Evolutionary conservation across 2,797 vertebrate species (phyloP), one percentile per base, ranked within the genome.

Genomic region (Heteromormyrus szaboi): DNA sequence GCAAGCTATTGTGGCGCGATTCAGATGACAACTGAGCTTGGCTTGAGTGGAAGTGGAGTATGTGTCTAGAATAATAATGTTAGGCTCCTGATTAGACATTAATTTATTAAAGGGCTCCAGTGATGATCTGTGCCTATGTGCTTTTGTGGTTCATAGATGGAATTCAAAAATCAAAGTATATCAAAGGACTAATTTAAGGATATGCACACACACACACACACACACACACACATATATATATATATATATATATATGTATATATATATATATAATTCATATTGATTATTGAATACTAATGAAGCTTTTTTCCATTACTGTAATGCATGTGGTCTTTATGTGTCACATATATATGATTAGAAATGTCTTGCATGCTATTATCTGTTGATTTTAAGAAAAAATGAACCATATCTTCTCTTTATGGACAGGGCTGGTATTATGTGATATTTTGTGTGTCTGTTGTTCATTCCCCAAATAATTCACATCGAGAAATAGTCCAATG

Each of bases 21-120:
- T 86, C 51, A 86, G 17, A 86, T 86, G 29, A 86, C 53, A 86
- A 37, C 85, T 29, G 51, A 37, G 51, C 85, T 59, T 41, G 85
- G 85, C 51, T 33, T 56, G 85, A 56, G 85, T 56, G 85, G 85
- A 14, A 33, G 25, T 12, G 14, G 5, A 41, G 85, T 56, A 53
- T 86, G 85, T 86, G 85, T 86, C 85, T 86, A 54, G 85, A 86
- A 86, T 86, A 86, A 59, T 54, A 86, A 86, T 86, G 85, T 29
- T 25, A 86, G 33, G 29, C 51, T 86, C 53, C 53, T 41, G 53
- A 86, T 86, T 56, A 53, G 51, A 22, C 19, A 41, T 86, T 56
- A 56, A 86, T 56, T 86, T 56, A 86, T 86, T 86, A 86, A 86
- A 86, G 85, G 22, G 51, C 50, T 86, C 22, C 51, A 41, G 51